Percentiles rank a stretch among this genome's conserved stretches.
Evolutionary conservation across 2,113 vertebrate genomes (phyloP).

Genomic region (Buteo buteo): DNA sequence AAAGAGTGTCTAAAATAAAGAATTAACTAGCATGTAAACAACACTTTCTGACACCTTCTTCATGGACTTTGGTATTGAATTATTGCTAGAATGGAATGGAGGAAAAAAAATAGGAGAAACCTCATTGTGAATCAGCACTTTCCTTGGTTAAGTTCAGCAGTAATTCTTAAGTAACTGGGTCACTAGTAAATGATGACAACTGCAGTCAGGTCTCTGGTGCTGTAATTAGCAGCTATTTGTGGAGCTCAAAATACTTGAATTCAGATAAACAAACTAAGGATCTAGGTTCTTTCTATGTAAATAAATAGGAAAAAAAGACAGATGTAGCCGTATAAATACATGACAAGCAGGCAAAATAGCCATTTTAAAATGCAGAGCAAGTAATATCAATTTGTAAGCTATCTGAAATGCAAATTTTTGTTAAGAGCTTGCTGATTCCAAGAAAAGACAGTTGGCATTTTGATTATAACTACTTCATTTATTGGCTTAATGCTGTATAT

Average conservation of each 20-base stretch:
- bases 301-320: background rate
- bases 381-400: conserved; percentile 7
- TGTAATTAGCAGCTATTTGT: conserved; percentile 5
- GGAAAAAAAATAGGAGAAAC: background rate
- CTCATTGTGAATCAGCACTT: background rate
- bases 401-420: conserved; percentile 41
- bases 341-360: background rate
- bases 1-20: background rate
- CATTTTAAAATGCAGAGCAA: conserved; percentile 27
- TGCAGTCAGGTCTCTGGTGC: background rate
- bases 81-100: background rate
- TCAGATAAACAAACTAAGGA: background rate
- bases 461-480: conserved; percentile 20
- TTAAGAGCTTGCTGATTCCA: background rate
- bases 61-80: background rate
- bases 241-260: background rate
- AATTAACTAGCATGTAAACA: background rate
- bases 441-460: conserved; percentile 35
- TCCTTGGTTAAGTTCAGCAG: background rate
- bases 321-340: background rate
- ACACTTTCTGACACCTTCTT: background rate
- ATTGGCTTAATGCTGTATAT: background rate
- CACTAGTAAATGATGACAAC: background rate
- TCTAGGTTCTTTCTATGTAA: background rate
- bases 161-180: background rate